Conservation (phyloP, 2,888 invertebrate species). For the Harpagoxenus sublaevis region DNA sequence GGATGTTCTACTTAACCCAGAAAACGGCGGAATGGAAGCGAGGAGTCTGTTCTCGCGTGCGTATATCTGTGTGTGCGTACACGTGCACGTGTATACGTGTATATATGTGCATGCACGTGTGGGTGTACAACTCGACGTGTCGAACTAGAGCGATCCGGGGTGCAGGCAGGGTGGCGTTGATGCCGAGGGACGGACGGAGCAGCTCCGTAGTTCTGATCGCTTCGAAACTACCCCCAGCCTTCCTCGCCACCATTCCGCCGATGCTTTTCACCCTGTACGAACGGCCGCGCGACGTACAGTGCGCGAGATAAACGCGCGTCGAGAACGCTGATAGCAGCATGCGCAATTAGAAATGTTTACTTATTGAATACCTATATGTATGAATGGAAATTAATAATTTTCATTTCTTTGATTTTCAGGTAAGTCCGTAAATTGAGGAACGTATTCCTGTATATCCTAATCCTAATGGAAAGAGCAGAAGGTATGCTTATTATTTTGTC, state of each 20-base stretch:
- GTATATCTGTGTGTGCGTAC: background rate
- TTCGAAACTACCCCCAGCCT: slow-evolving; percentile 24
- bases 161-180: slow-evolving; percentile 63
- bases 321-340: background rate
- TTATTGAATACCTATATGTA: background rate
- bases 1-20: slow-evolving; percentile 69
- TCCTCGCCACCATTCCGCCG: background rate
- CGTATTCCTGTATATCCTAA: background rate
- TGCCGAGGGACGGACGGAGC: slow-evolving; percentile 61
- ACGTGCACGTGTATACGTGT: too few relatives aligned
- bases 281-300: slow-evolving; percentile 6
- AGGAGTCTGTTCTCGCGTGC: slow-evolving; percentile 18
- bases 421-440: background rate
- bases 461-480: background rate
- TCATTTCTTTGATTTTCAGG: background rate
- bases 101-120: background rate
- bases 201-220: slow-evolving; percentile 61
- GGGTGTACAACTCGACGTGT: slow-evolving; percentile 7
- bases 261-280: slow-evolving; percentile 28
- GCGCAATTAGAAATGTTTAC: background rate
- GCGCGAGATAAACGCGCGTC: slow-evolving; percentile 27
- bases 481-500: background rate
- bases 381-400: background rate
- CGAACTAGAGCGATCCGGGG: slow-evolving; percentile 62
- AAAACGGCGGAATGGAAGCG: slow-evolving; percentile 63